Evolutionary conservation across 2,797 vertebrate species (phyloP).

Genomic region (Poecile montanus): DNA sequence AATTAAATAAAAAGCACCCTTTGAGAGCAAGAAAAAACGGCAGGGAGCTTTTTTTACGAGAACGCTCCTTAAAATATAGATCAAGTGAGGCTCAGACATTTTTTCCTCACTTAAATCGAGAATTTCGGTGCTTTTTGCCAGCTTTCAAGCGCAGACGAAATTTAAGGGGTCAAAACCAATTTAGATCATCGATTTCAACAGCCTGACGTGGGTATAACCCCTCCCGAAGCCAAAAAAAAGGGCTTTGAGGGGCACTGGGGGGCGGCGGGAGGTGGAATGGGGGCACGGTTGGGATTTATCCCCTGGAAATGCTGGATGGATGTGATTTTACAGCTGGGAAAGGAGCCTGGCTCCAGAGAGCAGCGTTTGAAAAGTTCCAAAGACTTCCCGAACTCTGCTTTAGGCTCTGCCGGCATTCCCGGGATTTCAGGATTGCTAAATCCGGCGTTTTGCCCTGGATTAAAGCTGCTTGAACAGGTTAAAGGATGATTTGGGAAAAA

Average conservation of each 20-base stretch:
- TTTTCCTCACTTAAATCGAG: slow-evolving; percentile 5
- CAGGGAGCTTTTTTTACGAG: slow-evolving; percentile 5
- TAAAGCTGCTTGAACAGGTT: neutral
- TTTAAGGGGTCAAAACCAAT: neutral
- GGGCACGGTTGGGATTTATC: neutral
- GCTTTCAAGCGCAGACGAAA: neutral
- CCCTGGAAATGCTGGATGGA: neutral
- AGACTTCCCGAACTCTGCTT: neutral
- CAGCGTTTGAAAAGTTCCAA: neutral
- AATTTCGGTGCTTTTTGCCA: neutral
- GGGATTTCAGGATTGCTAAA: neutral
- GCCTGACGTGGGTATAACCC: neutral
- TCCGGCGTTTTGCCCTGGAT: rapidly evolving
- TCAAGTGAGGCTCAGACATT: neutral
- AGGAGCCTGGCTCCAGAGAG: neutral
- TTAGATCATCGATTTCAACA: neutral
- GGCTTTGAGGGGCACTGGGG: rapidly evolving
- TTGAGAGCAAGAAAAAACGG: slow-evolving; percentile 8
- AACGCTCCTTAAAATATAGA: slow-evolving; percentile 42
- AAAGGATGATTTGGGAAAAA: neutral
- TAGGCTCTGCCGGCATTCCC: neutral
- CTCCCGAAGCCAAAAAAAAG: neutral
- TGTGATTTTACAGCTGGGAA: neutral
- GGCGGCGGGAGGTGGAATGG: neutral
- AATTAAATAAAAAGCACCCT: neutral